A percentile compares a stretch with the other conserved stretches of the same genome.
phyloP scores from a whole-genome alignment of 2,888 invertebrate species.

The Poecilobothrus nobilitatus region DNA sequence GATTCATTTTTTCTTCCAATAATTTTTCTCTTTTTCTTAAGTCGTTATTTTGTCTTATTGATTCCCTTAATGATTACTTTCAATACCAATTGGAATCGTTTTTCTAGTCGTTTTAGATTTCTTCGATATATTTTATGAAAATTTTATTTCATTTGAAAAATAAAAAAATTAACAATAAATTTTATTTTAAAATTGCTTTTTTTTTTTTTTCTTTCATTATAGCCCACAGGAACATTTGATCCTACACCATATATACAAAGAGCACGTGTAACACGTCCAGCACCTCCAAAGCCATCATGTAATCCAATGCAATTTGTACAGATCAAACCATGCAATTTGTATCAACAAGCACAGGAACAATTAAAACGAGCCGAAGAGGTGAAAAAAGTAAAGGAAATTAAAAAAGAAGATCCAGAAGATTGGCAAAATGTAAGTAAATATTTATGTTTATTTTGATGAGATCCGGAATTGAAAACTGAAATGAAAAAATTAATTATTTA shows the following conservation, averaged over 20 bases:
- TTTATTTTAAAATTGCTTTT: too few species aligned
- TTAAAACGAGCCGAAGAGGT: slow-evolving; percentile 76
- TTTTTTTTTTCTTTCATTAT: slow-evolving; percentile 23
- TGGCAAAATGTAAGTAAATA: slow-evolving; percentile 74
- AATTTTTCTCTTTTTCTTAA: too few species aligned
- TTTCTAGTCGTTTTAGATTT: too few species aligned
- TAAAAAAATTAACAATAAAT: too few species aligned
- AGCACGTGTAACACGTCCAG: slow-evolving; percentile 57
- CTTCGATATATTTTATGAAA: too few species aligned
- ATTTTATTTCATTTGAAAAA: too few species aligned
- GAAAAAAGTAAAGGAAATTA: slow-evolving; percentile 69
- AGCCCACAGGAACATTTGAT: slow-evolving; percentile 42
- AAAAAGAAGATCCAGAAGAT: slow-evolving; percentile 77
- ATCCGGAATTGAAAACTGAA: slow-evolving; percentile 13
- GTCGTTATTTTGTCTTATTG: too few species aligned
- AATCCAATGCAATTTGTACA: slow-evolving; percentile 85
- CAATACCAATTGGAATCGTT: too few species aligned
- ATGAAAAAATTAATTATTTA: background rate
- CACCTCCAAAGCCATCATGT: slow-evolving; percentile 72
- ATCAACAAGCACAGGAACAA: slow-evolving; percentile 77
- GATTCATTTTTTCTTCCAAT: too few species aligned
- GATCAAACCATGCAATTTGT: slow-evolving; percentile 79
- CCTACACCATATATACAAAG: slow-evolving; percentile 43
- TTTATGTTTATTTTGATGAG: slow-evolving; percentile 2
- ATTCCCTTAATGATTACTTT: too few species aligned